Conservation (phyloP, 2,888 invertebrate genomes). For the Habrosyne pyritoides region DNA sequence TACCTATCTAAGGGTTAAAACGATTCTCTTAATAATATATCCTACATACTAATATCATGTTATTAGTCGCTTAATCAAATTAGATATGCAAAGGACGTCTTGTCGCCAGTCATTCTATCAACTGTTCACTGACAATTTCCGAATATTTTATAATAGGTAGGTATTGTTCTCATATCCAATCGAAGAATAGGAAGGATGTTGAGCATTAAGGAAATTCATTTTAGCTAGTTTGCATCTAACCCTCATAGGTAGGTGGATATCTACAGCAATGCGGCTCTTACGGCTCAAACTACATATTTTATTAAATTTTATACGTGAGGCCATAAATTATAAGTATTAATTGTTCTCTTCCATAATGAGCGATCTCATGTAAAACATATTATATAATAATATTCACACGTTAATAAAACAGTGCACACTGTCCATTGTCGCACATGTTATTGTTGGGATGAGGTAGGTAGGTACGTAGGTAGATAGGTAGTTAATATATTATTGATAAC, state of each 20-base stretch:
- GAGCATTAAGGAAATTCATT: background rate
- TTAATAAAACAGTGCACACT: background rate
- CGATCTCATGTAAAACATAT: background rate
- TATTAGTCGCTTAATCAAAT: background rate
- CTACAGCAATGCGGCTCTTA: background rate
- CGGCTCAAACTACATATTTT: background rate
- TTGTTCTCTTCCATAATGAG: background rate
- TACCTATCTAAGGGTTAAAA: no score
- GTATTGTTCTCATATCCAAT: background rate
- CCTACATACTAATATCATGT: background rate
- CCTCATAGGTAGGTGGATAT: background rate
- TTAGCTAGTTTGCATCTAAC: background rate
- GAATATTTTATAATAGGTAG: background rate
- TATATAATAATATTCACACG: background rate
- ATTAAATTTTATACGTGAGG: background rate
- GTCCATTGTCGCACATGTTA: background rate
- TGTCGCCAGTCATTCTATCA: no score
- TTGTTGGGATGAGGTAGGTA: background rate
- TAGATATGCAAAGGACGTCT: constrained; percentile 1
- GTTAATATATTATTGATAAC: background rate
- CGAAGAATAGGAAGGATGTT: background rate
- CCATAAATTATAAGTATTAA: background rate
- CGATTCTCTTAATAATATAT: no score
- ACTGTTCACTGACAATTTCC: background rate
- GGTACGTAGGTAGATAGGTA: no score